Evolutionary conservation across 2,888 invertebrate species (phyloP).

Genomic region (Halictus ligatus): DNA sequence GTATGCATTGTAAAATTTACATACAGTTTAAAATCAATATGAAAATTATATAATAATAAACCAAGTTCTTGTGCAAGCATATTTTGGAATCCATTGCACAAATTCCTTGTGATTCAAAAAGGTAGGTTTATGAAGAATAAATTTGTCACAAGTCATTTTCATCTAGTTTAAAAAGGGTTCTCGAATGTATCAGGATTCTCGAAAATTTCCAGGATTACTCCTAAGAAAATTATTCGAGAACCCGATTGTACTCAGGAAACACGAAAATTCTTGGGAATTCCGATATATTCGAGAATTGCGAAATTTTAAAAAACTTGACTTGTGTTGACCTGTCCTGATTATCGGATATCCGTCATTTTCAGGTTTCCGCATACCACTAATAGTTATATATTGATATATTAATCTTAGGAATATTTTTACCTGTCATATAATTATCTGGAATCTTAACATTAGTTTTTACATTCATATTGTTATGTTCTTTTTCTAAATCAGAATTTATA

Average conservation of each 20-base stretch:
- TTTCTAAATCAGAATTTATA: conserved; percentile 73
- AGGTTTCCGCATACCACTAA: background rate
- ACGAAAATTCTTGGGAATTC: no score
- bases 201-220: background rate
- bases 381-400: background rate
- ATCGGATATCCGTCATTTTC: no score
- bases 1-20: background rate
- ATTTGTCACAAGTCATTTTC: background rate
- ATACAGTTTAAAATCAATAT: background rate
- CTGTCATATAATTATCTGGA: conserved; percentile 83
- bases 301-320: no score
- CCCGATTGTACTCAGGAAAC: background rate
- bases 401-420: conserved; percentile 60
- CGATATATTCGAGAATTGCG: no score
- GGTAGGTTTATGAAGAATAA: background rate
- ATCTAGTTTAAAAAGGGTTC: background rate
- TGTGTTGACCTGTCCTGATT: background rate
- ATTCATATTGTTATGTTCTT: conserved; percentile 71
- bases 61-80: background rate
- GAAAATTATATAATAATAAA: background rate
- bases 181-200: no score
- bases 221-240: background rate
- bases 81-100: background rate
- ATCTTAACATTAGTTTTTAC: conserved; percentile 75
- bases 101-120: background rate